phyloP scores from a whole-genome alignment of 2,797 vertebrate species.

The Petrocephalus sullivani region DNA sequence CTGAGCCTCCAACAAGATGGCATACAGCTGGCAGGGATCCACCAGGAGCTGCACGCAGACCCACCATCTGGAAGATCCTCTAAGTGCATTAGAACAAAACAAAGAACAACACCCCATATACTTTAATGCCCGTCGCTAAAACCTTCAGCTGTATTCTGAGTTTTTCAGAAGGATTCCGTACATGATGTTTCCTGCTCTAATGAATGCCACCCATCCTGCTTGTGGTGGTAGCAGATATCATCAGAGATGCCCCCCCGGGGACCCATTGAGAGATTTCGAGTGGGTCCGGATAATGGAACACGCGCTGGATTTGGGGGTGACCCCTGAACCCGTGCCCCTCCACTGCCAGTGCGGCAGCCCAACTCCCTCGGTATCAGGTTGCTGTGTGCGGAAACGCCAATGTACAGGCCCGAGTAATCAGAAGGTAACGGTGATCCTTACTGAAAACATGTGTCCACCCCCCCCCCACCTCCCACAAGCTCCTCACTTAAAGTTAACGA shows the following conservation, averaged over 20 bases:
- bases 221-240: neutral
- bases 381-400: neutral
- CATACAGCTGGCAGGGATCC: neutral
- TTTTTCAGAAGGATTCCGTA: neutral
- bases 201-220: neutral
- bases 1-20: neutral
- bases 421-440: slow-evolving; percentile 8
- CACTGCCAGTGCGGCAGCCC: neutral
- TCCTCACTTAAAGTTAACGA: neutral
- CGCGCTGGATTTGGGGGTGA: neutral
- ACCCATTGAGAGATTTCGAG: neutral
- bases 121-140: neutral
- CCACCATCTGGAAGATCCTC: slow-evolving; percentile 1
- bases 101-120: neutral
- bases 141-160: neutral
- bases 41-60: neutral
- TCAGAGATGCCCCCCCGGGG: neutral
- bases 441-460: neutral
- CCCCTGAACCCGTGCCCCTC: neutral
- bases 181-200: neutral
- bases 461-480: neutral
- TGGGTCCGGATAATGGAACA: neutral
- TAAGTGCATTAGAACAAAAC: neutral
- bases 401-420: neutral
- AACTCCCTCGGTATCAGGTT: neutral